Evolutionary conservation across 2,797 vertebrate genomes (phyloP).

Genomic region (Anabacerthia variegaticeps): DNA sequence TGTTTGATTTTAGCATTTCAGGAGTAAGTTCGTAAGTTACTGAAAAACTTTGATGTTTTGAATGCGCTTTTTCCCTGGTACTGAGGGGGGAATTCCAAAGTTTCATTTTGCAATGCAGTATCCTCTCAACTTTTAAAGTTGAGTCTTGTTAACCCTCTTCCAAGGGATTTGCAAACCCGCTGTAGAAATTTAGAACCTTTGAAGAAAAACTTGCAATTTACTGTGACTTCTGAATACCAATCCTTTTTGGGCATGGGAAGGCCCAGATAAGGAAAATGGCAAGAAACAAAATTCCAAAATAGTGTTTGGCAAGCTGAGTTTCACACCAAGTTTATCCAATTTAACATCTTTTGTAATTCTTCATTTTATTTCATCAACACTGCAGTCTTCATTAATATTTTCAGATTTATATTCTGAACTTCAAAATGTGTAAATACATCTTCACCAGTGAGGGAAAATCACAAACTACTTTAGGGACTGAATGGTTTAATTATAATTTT

Average conservation of each 20-base stretch:
- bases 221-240: neutral
- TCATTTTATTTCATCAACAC: neutral
- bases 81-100: neutral
- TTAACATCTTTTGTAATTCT: neutral
- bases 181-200: neutral
- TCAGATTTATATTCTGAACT: neutral
- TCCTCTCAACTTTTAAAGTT: neutral
- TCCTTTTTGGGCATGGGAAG: rapidly evolving
- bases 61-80: neutral
- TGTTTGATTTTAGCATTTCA: neutral
- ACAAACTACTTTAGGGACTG: neutral
- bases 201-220: neutral
- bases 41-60: neutral
- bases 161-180: neutral
- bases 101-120: neutral
- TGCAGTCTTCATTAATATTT: neutral
- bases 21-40: neutral
- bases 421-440: neutral
- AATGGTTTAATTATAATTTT: neutral
- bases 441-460: neutral
- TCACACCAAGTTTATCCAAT: neutral
- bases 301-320: neutral
- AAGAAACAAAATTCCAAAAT: neutral
- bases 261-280: neutral
- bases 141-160: neutral